These are phyloP conservation scores for Epinotia nisella DNA, from an alignment of 2,888 invertebrate species.

Conservation along the genomic window DNA sequence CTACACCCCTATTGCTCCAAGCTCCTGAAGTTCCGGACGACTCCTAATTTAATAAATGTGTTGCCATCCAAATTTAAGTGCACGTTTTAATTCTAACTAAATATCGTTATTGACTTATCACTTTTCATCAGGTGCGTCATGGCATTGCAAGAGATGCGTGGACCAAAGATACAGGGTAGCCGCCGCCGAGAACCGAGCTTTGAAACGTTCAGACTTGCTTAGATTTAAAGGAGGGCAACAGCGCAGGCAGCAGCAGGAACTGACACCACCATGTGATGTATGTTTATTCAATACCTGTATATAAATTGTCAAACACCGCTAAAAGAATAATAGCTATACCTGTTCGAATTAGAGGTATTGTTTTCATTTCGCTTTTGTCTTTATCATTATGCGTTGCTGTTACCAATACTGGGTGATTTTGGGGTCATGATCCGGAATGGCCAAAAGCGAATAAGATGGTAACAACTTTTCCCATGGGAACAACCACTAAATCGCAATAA, in stretches of 20 bases:
- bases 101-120: not conserved
- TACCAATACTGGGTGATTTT: too few species aligned
- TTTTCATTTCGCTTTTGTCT: too few species aligned
- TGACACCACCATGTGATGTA: conserved; percentile 79
- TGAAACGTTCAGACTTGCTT: conserved; percentile 86
- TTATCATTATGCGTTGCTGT: too few species aligned
- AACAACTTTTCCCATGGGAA: too few species aligned
- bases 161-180: conserved; percentile 85
- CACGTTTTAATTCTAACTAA: not conserved
- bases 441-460: too few species aligned
- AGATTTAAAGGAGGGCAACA: conserved; percentile 85
- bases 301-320: too few species aligned
- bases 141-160: conserved; percentile 89
- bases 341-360: too few species aligned
- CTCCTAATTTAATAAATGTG: not conserved
- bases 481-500: too few species aligned
- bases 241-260: conserved; percentile 77
- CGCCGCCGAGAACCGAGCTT: conserved; percentile 86
- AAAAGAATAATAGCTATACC: too few species aligned
- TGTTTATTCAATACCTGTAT: conserved; percentile 47
- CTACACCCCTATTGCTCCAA: too few species aligned
- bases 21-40: not conserved
- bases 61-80: not conserved
- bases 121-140: conserved; percentile 80
- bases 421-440: too few species aligned